Evolutionary conservation across 2,888 invertebrate species (phyloP).

Genomic region (Malthinus seriepunctatus): DNA sequence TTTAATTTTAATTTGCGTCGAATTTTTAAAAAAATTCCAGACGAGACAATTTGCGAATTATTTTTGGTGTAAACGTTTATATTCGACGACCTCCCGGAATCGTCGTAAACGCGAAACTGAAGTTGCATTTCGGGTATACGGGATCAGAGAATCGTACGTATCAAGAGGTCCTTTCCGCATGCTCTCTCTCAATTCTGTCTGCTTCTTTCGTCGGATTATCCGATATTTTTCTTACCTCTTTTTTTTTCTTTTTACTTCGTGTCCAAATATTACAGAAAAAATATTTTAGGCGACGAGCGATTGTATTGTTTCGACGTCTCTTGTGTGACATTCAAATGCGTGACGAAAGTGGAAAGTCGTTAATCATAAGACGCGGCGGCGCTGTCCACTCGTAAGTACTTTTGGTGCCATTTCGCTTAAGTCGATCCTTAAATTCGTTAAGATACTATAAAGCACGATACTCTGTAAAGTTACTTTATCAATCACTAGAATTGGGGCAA

Average conservation of each 20-base stretch:
- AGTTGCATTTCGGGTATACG: slow-evolving; percentile 22
- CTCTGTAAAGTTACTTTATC: slow-evolving; percentile 10
- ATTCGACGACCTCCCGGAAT: slow-evolving; percentile 12
- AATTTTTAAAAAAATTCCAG: too few relatives aligned
- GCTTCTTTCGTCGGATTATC: slow-evolving; percentile 32
- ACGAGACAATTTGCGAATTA: too few relatives aligned
- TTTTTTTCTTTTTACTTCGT: slow-evolving; percentile 31
- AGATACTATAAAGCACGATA: slow-evolving; percentile 9
- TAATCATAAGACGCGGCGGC: background rate
- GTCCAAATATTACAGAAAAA: slow-evolving; percentile 6
- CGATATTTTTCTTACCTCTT: slow-evolving; percentile 27
- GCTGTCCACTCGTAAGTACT: background rate
- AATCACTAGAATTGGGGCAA: slow-evolving; percentile 19
- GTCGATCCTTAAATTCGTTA: slow-evolving; percentile 4
- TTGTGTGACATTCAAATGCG: slow-evolving; percentile 8
- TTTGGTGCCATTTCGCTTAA: slow-evolving; percentile 1
- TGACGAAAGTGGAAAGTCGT: slow-evolving; percentile 3
- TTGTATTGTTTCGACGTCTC: slow-evolving; percentile 10
- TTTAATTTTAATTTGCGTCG: too few relatives aligned
- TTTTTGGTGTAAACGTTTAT: too few relatives aligned
- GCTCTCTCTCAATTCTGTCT: slow-evolving; percentile 33
- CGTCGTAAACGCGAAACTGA: slow-evolving; percentile 30
- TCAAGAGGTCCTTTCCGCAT: slow-evolving; percentile 34
- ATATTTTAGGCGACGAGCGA: slow-evolving; percentile 3
- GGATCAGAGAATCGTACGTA: slow-evolving; percentile 23